Evolutionary conservation across 2,888 invertebrate genomes (phyloP), one percentile per base, ranked within the genome.

Genomic region (Tetragonula carbonaria): DNA sequence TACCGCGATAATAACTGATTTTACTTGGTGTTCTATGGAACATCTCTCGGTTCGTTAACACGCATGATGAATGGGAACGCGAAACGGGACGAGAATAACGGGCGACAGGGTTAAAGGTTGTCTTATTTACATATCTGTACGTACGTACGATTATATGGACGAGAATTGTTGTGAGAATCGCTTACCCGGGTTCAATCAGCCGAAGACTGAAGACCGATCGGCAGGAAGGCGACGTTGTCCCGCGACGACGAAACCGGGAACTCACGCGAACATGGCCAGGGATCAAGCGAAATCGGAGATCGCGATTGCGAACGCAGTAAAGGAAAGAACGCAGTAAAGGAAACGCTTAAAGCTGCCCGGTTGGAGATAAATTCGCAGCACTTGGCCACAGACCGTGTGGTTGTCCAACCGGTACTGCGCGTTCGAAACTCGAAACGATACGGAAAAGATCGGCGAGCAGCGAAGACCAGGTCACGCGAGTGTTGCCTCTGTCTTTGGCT

Each of bases 381-480:
- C 78, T 80, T 79, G 21, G 68, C 80, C 72, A 76, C 76, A 70
- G 66, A 0, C 45, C 67, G 71, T 66, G 87, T 66, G 87, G 68
- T 83, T 67, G 86, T 78, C 84, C 53, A 84, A 88, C 86, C 86
- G 82, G 84, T 86, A 85, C 87, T 59, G 2, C 80, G 81, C 68
- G 78, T 68, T 80, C 73, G 38, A 45, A 6, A 14, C 18, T 33
- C 72, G 74, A 84, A 75, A 71, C 79, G 71, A 74, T 82, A 38
- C 75, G 80, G 77, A 82, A 77, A 87, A 81, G 84, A 87, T 84
- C 78, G 79, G 78, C 77, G 28, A 72, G 63, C 70, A 72, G 63
- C 70, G 79, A 73, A 45, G 82, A 87, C 82, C 84, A 79, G 86
- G 70, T 59, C 82, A 86, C 82, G 86, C 88, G 87, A 86, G 74